phyloP scores from a whole-genome alignment of 2,888 invertebrate genomes.

The Antheraea assamensis region DNA sequence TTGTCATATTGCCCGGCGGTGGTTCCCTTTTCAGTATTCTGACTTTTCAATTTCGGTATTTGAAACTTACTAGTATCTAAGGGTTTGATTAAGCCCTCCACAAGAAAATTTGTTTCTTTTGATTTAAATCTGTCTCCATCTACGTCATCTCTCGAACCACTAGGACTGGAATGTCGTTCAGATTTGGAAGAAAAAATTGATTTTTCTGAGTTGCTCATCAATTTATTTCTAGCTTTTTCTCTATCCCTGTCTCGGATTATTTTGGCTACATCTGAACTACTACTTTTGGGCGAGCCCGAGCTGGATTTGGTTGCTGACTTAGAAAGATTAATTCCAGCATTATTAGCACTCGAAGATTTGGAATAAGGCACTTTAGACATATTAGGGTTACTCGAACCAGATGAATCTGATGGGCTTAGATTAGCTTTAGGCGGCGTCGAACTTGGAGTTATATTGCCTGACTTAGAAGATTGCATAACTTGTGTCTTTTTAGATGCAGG shows the following conservation, averaged over 20 bases:
- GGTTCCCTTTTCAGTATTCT: conserved; percentile 73
- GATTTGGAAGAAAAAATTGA: conserved; percentile 84
- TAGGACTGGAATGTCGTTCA: conserved; percentile 86
- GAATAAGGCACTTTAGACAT: conserved; percentile 76
- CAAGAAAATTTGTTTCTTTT: conserved; percentile 84
- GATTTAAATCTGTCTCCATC: conserved; percentile 85
- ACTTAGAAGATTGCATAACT: conserved; percentile 80
- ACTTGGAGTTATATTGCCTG: conserved; percentile 57
- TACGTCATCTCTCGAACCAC: conserved; percentile 83
- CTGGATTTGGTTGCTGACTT: conserved; percentile 77
- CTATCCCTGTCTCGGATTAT: conserved; percentile 83
- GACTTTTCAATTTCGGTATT: conserved; percentile 88
- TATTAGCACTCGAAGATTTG: conserved; percentile 68
- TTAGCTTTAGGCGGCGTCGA: conserved; percentile 75
- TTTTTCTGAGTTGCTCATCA: conserved; percentile 83
- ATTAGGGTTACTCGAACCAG: conserved; percentile 51
- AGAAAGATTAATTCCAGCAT: conserved; percentile 71
- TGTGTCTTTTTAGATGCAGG: conserved; percentile 92
- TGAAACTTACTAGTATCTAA: conserved; percentile 92
- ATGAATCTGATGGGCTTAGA: conserved; percentile 67
- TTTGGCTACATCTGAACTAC: conserved; percentile 80
- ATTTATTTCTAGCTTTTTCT: conserved; percentile 82
- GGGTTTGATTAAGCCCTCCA: conserved; percentile 90
- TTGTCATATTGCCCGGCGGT: conserved; percentile 69
- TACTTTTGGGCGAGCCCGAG: conserved; percentile 84